Base-by-base conservation (phyloP, 1,140 invertebrate species). In the Dinoponera quadriceps region DNA sequence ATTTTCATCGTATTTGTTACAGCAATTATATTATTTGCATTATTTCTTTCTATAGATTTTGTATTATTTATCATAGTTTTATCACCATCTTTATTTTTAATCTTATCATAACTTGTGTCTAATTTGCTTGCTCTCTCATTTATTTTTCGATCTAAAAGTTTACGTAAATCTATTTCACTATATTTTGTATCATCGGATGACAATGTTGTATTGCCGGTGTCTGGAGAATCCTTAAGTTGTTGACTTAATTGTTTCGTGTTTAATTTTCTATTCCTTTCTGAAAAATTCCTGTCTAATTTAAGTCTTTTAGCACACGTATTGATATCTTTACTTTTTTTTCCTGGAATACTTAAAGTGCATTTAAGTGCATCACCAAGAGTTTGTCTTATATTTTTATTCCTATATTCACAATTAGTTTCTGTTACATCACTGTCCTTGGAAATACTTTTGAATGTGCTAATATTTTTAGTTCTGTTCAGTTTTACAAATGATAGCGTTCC, bases 101-200 rank as follows among this genome's bases (percentile, higher is more conserved):
- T n/a, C n/a, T n/a, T n/a, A n/a, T n/a, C n/a, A n/a, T n/a, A n/a
- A 11, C 22, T 7, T 14, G 18, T 25, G 7, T n/a, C 51, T 66
- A n/a, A 25, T 22, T 49, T 22, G 16, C 7, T 4, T 68, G 0
- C n/a, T 55, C 3, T 49, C 54, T 78, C 44, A 16, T 22, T 14
- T 27, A 13, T 59, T 48, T 65, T 80, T 44, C 68, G 13, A 49
- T 82, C 25, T 60, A 82, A 72, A 18, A 54, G 2, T 22, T 86
- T 51, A 25, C 73, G 80, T 16, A 86, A 59, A 5, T 73, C 54
- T 5, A 33, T 51, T 54, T 54, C 48, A 59, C 57, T n/a, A 16
- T 49, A 11, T 59, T 48, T 16, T 27, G 72, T 1, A 27, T 83
- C 11, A 38, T 22, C 16, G 55, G 33, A n/a, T n/a, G n/a, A n/a